A percentile compares a stretch with the other conserved stretches of the same genome.
These are phyloP conservation scores for Psittacula echo DNA, from an alignment of 2,797 vertebrate genomes.

Conservation along the genomic window DNA sequence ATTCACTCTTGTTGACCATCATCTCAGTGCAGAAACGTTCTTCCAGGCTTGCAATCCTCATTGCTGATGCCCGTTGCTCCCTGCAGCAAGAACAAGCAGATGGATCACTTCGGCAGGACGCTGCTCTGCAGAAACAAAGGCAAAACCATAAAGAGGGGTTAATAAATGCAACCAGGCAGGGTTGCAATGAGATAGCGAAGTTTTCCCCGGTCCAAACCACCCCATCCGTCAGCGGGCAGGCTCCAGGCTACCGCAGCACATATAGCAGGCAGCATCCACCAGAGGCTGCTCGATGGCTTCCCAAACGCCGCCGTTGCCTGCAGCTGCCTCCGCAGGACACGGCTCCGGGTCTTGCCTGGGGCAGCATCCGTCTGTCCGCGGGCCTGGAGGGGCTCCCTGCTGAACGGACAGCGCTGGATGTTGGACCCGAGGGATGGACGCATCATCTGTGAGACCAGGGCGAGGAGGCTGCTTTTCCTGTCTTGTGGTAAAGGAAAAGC, in stretches of 20 bases:
- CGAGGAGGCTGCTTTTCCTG: not conserved
- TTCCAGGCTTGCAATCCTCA: not conserved
- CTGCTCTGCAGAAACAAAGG: not conserved
- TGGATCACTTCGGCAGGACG: accelerated
- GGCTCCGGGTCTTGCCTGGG: not conserved
- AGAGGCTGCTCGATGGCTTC: conserved; percentile 42
- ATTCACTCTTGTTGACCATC: not conserved
- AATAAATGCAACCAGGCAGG: accelerated
- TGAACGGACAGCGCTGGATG: accelerated
- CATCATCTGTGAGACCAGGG: not conserved
- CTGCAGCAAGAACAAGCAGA: not conserved
- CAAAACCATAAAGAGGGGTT: not conserved
- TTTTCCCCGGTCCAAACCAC: accelerated
- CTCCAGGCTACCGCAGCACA: not conserved
- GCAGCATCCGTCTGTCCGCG: accelerated
- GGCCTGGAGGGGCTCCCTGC: accelerated
- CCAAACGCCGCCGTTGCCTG: not conserved
- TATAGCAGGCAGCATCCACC: not conserved
- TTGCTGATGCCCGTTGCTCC: not conserved
- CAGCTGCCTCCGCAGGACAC: not conserved
- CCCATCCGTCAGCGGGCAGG: not conserved
- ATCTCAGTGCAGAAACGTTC: not conserved
- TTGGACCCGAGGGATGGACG: not conserved
- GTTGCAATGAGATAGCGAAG: accelerated
- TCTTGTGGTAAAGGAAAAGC: not conserved